Percentiles rank a stretch among this genome's conserved stretches.
These are phyloP conservation scores for Hyles lineata DNA, from an alignment of 2,888 invertebrate species.

Conservation along the genomic window DNA sequence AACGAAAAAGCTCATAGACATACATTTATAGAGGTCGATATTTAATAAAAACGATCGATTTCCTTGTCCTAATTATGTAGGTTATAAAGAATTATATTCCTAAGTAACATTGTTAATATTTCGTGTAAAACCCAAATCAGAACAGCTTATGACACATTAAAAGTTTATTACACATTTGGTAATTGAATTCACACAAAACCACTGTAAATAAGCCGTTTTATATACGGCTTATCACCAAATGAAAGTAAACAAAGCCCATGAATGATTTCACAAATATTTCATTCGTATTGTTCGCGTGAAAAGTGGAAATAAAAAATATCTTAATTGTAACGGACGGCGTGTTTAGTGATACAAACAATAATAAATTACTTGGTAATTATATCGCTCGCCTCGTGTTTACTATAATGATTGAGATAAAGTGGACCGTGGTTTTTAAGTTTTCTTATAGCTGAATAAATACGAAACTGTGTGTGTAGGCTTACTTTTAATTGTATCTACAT, in stretches of 20 bases:
- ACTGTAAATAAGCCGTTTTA: conserved; percentile 23
- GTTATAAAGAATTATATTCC: not conserved
- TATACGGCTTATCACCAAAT: conserved; percentile 28
- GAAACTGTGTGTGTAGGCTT: not conserved
- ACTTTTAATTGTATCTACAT: too few relatives aligned
- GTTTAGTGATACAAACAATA: conserved; percentile 75
- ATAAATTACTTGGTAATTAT: conserved; percentile 76
- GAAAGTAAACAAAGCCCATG: conserved; percentile 36
- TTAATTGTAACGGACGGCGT: conserved; percentile 75
- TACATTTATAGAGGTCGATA: too few relatives aligned
- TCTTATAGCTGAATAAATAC: conserved; percentile 28
- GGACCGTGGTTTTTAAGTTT: conserved; percentile 49
- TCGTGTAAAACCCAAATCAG: not conserved
- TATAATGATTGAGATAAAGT: conserved; percentile 76
- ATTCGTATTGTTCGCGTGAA: conserved; percentile 69
- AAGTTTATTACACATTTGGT: conserved; percentile 12
- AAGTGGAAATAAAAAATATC: conserved; percentile 77
- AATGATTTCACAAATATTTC: conserved; percentile 45
- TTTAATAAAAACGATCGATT: too few relatives aligned
- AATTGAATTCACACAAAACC: conserved; percentile 25
- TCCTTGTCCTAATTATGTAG: too few relatives aligned
- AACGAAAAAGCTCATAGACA: too few relatives aligned
- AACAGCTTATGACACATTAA: conserved; percentile 11
- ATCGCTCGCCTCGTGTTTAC: conserved; percentile 74
- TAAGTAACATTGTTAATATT: not conserved